A percentile compares a stretch with the other conserved stretches of the same genome.
These are phyloP conservation scores for Mythimna loreyi DNA, from an alignment of 2,888 invertebrate genomes.

Conservation along the genomic window DNA sequence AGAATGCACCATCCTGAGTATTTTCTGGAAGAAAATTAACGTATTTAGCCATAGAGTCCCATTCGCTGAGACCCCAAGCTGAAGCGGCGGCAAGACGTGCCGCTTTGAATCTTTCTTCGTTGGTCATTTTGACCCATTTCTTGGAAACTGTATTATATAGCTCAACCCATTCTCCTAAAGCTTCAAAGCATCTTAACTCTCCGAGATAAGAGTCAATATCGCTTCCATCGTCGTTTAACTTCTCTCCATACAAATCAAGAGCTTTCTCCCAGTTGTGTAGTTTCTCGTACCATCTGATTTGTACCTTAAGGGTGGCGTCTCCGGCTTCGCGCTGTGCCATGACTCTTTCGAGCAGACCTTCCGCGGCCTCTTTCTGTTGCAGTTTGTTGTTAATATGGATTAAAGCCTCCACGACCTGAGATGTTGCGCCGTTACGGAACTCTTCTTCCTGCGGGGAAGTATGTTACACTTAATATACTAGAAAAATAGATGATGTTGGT, in stretches of 20 bases:
- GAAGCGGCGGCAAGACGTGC: conserved; percentile 98
- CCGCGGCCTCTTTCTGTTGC: conserved; percentile 99
- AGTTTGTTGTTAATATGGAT: conserved; percentile 99
- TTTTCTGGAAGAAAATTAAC: conserved; percentile 97
- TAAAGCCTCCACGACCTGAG: conserved; percentile 97
- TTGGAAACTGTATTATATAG: conserved; percentile 95
- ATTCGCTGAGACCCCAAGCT: conserved; percentile 98
- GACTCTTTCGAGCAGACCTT: conserved; percentile 97
- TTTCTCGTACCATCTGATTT: conserved; percentile 99
- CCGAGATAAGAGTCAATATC: conserved; percentile 96
- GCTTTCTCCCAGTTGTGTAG: conserved; percentile 99
- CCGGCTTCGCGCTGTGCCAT: conserved; percentile 94
- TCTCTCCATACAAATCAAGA: conserved; percentile 95
- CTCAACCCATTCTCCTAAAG: conserved; percentile 98
- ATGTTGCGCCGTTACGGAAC: conserved; percentile 95
- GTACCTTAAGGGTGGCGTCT: conserved; percentile 89
- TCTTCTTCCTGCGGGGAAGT: conserved; percentile 94
- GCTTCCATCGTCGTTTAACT: conserved; percentile 91
- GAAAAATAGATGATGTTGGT: neutral
- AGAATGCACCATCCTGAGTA: conserved; percentile 98
- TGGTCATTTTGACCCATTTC: conserved; percentile 93
- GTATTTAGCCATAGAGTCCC: conserved; percentile 98
- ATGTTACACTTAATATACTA: neutral
- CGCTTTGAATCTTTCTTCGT: conserved; percentile 92
- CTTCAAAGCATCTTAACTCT: conserved; percentile 98